Conservation (phyloP, 2,888 invertebrate species). For the Hanleya hanleyi region DNA sequence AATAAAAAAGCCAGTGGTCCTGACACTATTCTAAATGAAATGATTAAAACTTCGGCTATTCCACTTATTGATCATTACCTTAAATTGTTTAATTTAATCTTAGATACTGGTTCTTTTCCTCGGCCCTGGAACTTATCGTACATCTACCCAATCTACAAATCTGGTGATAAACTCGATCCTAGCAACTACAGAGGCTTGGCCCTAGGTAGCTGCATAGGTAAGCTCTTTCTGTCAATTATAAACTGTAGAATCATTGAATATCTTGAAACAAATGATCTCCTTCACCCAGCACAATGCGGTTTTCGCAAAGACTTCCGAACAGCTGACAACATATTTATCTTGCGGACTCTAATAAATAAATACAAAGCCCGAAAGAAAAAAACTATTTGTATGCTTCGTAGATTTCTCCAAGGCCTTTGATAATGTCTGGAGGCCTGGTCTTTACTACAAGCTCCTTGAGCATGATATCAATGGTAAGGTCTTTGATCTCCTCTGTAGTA, state of each 20-base stretch:
- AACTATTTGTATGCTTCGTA: background rate
- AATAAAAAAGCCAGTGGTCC: background rate
- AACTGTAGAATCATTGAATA: background rate
- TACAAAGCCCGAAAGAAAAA: background rate
- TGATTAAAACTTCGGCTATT: background rate
- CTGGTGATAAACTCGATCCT: background rate
- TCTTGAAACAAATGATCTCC: background rate
- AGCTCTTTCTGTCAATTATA: background rate
- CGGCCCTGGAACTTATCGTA: background rate
- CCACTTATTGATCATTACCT: background rate
- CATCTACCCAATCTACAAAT: background rate
- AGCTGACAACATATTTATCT: background rate
- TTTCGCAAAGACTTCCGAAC: background rate
- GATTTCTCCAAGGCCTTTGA: background rate
- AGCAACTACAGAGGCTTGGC: background rate
- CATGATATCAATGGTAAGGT: background rate
- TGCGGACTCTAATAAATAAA: background rate
- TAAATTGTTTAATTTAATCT: background rate
- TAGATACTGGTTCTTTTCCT: background rate
- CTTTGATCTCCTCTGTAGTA: background rate
- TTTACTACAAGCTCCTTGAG: background rate
- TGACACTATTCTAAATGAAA: background rate
- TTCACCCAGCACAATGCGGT: background rate
- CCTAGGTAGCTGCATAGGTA: background rate
- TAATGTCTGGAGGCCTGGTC: background rate